Evolutionary conservation across 1,140 invertebrate genomes (phyloP).

Genomic region (Ceratosolen fusciceps): DNA sequence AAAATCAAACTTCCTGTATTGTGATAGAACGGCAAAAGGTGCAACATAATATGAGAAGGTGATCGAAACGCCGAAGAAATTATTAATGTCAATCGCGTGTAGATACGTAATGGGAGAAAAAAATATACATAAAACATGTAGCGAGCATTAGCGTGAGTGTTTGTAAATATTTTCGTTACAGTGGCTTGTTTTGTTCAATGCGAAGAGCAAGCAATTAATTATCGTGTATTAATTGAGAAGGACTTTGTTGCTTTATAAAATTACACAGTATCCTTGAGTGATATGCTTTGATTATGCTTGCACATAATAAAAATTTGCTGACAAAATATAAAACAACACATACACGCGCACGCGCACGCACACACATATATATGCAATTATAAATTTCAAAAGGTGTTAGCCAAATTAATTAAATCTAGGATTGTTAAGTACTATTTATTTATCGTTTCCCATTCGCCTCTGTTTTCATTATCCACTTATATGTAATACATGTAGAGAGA

Average conservation of each 20-base stretch:
- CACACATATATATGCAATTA: too few species aligned
- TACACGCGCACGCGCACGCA: too few species aligned
- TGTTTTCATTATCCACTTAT: constrained; percentile 21
- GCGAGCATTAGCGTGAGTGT: constrained; percentile 5
- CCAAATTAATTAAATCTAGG: constrained; percentile 20
- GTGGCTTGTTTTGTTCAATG: constrained; percentile 5
- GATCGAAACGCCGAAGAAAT: constrained; percentile 48
- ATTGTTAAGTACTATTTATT: constrained; percentile 38
- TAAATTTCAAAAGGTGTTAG: constrained; percentile 6
- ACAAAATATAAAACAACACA: constrained; percentile 14
- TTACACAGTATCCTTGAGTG: constrained; percentile 6
- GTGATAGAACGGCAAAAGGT: constrained; percentile 42
- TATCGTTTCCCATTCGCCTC: constrained; percentile 19
- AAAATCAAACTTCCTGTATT: constrained; percentile 47
- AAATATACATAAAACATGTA: constrained; percentile 43
- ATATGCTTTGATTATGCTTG: constrained; percentile 43
- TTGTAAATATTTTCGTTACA: constrained; percentile 17
- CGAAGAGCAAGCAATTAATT: background rate
- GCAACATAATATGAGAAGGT: constrained; percentile 44
- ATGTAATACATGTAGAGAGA: constrained; percentile 32
- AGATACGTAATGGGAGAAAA: background rate
- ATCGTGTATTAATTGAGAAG: constrained; percentile 11
- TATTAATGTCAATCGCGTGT: constrained; percentile 43
- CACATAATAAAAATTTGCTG: constrained; percentile 16
- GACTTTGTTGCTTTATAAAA: constrained; percentile 20